A percentile compares a stretch with the other conserved stretches of the same genome.
Evolutionary conservation across 2,797 vertebrate genomes (phyloP).

Genomic region (Echeneis naucrates): DNA sequence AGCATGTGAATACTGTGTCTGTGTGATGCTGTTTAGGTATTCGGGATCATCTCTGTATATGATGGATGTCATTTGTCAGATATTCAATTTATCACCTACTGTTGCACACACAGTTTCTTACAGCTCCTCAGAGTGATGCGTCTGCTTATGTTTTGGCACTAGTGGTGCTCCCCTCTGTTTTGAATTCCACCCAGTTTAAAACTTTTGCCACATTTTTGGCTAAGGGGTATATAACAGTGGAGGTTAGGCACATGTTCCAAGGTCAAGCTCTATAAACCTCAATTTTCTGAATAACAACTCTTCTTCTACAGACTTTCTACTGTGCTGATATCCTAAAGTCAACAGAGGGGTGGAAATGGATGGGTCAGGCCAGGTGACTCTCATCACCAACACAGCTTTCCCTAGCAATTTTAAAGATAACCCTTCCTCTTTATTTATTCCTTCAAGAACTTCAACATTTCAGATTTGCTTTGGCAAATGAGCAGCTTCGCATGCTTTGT

Average conservation of each 20-base stretch:
- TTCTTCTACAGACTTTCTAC: neutral
- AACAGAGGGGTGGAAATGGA: slow-evolving; percentile 4
- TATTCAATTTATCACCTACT: neutral
- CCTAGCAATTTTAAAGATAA: slow-evolving; percentile 3
- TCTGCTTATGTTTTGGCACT: slow-evolving; percentile 21
- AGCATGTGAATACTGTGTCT: slow-evolving; percentile 1
- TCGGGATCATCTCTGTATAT: neutral
- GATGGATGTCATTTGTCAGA: neutral
- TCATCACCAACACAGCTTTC: neutral
- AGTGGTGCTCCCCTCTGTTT: slow-evolving; percentile 33
- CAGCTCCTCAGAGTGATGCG: neutral
- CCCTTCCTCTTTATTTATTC: slow-evolving; percentile 1
- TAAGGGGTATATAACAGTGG: slow-evolving; percentile 26
- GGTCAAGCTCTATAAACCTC: slow-evolving; percentile 55
- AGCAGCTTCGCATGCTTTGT: slow-evolving; percentile 49
- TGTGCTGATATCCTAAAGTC: neutral
- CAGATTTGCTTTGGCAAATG: slow-evolving; percentile 35
- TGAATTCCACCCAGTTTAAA: slow-evolving; percentile 48
- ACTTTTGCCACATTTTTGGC: slow-evolving; percentile 28
- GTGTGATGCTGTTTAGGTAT: neutral
- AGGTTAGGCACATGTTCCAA: slow-evolving; percentile 41
- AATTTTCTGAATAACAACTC: slow-evolving; percentile 46
- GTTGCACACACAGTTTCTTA: neutral
- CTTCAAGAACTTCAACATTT: slow-evolving; percentile 27
- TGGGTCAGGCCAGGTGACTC: slow-evolving; percentile 31